These are phyloP conservation scores for Lasioglossum vierecki DNA, from an alignment of 2,888 invertebrate genomes.

Conservation along the genomic window DNA sequence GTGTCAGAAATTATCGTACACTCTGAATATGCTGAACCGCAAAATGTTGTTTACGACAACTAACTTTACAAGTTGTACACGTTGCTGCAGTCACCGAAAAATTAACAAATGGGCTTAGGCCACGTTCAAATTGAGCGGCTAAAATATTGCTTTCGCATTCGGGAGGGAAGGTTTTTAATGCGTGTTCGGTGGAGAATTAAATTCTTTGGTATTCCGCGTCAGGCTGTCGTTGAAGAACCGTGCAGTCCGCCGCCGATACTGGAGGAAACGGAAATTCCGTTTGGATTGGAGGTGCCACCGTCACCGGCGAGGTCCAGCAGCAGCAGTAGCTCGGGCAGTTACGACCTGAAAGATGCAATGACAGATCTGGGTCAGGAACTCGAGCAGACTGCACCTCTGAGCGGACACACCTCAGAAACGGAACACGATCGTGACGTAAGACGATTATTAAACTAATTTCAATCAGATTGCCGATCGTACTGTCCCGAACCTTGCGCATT, in stretches of 20 bases:
- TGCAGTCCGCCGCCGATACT: constrained; percentile 78
- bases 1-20: too few species aligned
- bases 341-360: constrained; percentile 82
- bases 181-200: not conserved
- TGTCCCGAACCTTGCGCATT: not conserved
- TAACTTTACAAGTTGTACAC: too few species aligned
- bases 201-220: constrained; percentile 25
- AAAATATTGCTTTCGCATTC: not conserved
- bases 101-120: too few species aligned
- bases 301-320: constrained; percentile 80
- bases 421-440: constrained; percentile 79
- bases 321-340: constrained; percentile 83
- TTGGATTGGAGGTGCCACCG: constrained; percentile 70
- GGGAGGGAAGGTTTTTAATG: not conserved
- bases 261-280: constrained; percentile 76
- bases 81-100: too few species aligned
- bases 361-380: constrained; percentile 73
- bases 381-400: constrained; percentile 71
- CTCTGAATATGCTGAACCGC: too few species aligned
- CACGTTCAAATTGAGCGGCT: too few species aligned
- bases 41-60: too few species aligned
- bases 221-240: constrained; percentile 81
- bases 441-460: constrained; percentile 30
- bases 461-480: constrained; percentile 1
- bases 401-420: constrained; percentile 76